phyloP scores from a whole-genome alignment of 2,888 invertebrate species.

The Pandemis corylana region DNA sequence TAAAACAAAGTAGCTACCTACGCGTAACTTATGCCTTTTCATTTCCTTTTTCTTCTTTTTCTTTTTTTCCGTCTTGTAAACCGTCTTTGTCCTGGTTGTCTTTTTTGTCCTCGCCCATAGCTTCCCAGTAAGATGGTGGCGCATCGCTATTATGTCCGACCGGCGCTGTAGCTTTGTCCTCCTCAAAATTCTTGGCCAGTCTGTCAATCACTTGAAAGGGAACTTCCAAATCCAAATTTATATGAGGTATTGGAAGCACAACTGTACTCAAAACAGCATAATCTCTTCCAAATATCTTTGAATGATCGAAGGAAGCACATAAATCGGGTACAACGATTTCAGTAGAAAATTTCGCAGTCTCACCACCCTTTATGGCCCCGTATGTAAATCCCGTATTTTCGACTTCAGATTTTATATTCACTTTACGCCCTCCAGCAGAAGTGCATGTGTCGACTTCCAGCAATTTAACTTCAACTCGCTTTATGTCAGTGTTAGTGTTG shows the following conservation, averaged over 20 bases:
- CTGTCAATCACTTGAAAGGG: constrained; percentile 32
- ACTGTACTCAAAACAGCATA: constrained; percentile 16
- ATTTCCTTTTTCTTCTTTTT: not conserved
- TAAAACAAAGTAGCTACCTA: not conserved
- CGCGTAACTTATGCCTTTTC: not conserved
- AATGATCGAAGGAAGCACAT: constrained; percentile 31
- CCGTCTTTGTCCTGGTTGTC: not conserved
- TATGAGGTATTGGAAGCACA: constrained; percentile 19
- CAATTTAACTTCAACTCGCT: constrained; percentile 9
- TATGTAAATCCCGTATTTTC: constrained; percentile 4
- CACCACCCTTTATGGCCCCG: not conserved
- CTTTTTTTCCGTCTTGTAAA: not conserved
- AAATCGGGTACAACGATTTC: constrained; percentile 18
- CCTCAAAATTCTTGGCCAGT: not conserved
- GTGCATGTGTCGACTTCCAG: constrained; percentile 25
- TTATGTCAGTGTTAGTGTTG: constrained; percentile 18
- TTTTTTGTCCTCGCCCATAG: constrained; percentile 22
- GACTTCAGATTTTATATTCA: constrained; percentile 4
- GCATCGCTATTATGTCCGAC: constrained; percentile 3
- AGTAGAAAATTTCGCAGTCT: constrained; percentile 10
- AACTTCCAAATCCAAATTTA: constrained; percentile 24
- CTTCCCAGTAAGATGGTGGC: constrained; percentile 30
- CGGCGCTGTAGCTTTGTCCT: not conserved
- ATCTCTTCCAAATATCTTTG: constrained; percentile 21
- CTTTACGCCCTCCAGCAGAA: not conserved